Conservation (phyloP, 2,797 vertebrate species). For the Cephalopachus bancanus region DNA sequence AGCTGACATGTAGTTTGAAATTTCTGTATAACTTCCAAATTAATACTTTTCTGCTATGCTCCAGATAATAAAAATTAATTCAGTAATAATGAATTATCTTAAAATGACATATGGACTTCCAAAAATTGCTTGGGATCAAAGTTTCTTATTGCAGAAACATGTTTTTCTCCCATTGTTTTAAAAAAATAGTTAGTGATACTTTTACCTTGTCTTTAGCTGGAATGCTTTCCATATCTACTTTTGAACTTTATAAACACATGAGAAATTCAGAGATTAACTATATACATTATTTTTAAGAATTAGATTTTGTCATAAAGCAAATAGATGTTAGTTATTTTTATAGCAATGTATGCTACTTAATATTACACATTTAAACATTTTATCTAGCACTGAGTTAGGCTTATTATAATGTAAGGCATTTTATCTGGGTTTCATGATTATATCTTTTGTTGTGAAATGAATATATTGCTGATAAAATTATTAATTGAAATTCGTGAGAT, state of each 20-base stretch:
- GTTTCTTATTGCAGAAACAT: not conserved
- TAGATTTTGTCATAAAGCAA: slow-evolving; percentile 47
- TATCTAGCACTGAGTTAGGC: not conserved
- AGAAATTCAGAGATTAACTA: not conserved
- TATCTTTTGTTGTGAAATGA: slow-evolving; percentile 32
- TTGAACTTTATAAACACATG: not conserved
- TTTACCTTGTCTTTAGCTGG: not conserved
- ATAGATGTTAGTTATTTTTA: slow-evolving; percentile 48
- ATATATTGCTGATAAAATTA: not conserved
- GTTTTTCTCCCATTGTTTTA: slow-evolving; percentile 13
- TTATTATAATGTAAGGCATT: slow-evolving; percentile 17
- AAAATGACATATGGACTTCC: slow-evolving; percentile 21
- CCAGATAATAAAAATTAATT: slow-evolving; percentile 30
- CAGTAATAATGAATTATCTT: slow-evolving; percentile 22
- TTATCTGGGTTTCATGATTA: slow-evolving; percentile 37
- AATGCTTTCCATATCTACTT: slow-evolving; percentile 42
- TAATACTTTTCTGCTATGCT: not conserved
- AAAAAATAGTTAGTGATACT: not conserved
- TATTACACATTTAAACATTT: slow-evolving; percentile 33
- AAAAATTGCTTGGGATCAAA: slow-evolving; percentile 37
- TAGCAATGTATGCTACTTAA: not conserved
- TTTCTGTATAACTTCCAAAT: slow-evolving; percentile 57
- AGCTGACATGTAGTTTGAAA: slow-evolving; percentile 13
- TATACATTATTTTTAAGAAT: slow-evolving; percentile 50
- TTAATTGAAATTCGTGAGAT: slow-evolving; percentile 47